A percentile compares a stretch with the other conserved stretches of the same genome.
These are phyloP conservation scores for Mechanitis mazaeus DNA, from an alignment of 2,888 invertebrate species.

Conservation along the genomic window DNA sequence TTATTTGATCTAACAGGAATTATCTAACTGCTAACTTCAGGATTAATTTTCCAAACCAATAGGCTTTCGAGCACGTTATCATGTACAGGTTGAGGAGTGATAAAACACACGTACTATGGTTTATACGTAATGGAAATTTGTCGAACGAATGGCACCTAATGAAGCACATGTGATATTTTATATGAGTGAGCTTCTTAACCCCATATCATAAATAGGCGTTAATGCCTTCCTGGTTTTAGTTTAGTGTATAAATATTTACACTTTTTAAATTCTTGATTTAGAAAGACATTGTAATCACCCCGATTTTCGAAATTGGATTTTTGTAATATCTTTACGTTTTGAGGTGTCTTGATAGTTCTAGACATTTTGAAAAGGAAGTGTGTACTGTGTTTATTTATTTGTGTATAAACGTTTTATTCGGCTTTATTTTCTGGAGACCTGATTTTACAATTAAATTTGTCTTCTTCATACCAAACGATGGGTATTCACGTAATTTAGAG, in stretches of 20 bases:
- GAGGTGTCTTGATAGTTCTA: no score
- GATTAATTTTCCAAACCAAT: constrained; percentile 5
- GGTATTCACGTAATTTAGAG: no score
- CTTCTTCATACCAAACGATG: no score
- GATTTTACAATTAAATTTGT: no score
- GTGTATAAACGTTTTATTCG: no score
- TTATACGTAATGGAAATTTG: constrained; percentile 29
- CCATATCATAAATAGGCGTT: constrained; percentile 9
- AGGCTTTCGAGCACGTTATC: not conserved
- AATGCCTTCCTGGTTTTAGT: not conserved
- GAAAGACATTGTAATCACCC: no score
- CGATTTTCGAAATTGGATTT: no score
- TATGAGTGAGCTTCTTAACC: constrained; percentile 23
- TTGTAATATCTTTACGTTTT: no score
- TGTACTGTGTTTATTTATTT: no score
- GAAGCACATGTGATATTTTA: constrained; percentile 28
- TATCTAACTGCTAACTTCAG: not conserved
- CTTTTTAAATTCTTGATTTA: not conserved
- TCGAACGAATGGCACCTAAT: constrained; percentile 29
- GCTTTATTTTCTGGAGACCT: no score
- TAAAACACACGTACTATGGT: constrained; percentile 24
- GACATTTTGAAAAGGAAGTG: no score
- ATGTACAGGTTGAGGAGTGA: constrained; percentile 16
- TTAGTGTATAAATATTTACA: not conserved
- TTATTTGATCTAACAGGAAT: not conserved